Evolutionary conservation across 2,797 vertebrate genomes (phyloP).

Genomic region (Erethizon dorsatum): DNA sequence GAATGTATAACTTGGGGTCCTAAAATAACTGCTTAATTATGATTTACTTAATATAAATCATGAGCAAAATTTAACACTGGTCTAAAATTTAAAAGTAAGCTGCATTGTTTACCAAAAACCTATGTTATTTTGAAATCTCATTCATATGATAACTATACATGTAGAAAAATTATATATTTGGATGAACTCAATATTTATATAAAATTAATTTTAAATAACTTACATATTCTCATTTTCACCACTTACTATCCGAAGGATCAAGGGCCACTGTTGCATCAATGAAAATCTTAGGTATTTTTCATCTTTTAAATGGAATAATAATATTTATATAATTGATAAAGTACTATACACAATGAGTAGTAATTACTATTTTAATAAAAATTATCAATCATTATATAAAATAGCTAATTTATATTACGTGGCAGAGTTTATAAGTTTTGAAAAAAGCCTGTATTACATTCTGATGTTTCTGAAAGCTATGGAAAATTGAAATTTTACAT

Average conservation of each 20-base stretch:
- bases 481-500: neutral
- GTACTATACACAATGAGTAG: neutral
- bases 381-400: neutral
- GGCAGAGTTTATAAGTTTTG: neutral
- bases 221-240: neutral
- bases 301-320: neutral
- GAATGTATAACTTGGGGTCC: neutral
- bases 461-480: neutral
- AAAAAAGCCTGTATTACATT: neutral
- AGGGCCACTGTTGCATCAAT: neutral
- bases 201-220: neutral
- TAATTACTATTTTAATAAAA: neutral
- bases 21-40: constrained; percentile 2
- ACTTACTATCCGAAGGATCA: neutral
- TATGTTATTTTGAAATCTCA: neutral
- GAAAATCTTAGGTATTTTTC: neutral
- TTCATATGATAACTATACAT: neutral
- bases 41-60: neutral
- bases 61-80: neutral
- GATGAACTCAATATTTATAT: neutral
- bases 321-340: neutral
- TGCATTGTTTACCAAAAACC: neutral
- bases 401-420: neutral
- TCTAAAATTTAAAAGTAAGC: constrained; percentile 21
- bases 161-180: neutral